Evolutionary conservation across 92 coral and sea anemone genomes (phyloP).

Genomic region (Porites rus): DNA sequence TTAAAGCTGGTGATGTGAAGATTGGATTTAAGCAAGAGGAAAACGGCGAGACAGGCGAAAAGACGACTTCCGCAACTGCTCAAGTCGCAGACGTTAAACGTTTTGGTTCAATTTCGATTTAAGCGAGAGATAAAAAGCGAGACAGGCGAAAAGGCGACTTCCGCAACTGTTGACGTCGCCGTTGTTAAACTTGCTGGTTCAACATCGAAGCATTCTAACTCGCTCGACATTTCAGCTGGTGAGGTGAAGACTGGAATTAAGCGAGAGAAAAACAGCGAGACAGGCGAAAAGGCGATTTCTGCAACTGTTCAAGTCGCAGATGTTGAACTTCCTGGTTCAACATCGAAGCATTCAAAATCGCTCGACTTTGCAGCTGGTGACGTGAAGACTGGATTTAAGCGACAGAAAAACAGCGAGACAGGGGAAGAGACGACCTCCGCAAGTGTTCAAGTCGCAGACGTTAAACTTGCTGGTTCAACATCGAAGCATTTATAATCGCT

Average conservation of each 20-base stretch:
- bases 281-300: constrained; percentile 2
- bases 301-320: constrained; percentile 4
- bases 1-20: constrained; percentile 15
- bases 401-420: constrained; percentile 16
- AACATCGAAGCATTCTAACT: constrained; percentile 18
- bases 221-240: constrained; percentile 12
- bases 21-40: constrained; percentile 27
- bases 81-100: constrained; percentile 19
- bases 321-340: constrained; percentile 25
- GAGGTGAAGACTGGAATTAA: constrained; percentile 27
- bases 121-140: constrained; percentile 16
- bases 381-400: constrained; percentile 9
- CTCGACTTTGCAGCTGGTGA: constrained; percentile 21
- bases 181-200: constrained; percentile 24
- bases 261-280: constrained; percentile 12
- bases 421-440: constrained; percentile 19
- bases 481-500: constrained; percentile 35
- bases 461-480: constrained; percentile 14
- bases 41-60: constrained; percentile 20
- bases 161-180: constrained; percentile 11
- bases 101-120: constrained; percentile 26
- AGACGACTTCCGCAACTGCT: neutral
- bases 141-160: constrained; percentile 30
- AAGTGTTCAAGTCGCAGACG: neutral
- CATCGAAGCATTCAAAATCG: constrained; percentile 32